Base-by-base conservation (phyloP, 2,888 invertebrate genomes). In the Phaedon cochleariae region DNA sequence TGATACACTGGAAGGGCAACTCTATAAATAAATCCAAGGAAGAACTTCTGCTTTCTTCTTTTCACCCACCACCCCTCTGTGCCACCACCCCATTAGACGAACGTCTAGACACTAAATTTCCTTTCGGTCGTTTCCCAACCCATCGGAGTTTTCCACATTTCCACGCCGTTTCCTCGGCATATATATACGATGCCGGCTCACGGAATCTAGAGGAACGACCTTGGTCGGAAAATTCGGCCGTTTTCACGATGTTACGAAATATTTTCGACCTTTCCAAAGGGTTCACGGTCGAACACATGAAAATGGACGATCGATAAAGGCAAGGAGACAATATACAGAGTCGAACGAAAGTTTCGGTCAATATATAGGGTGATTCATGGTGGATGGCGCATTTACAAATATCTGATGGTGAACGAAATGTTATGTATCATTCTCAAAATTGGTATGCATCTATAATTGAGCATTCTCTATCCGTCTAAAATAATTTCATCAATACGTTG, bases 51-150 rank as follows among this genome's bases (percentile, higher is more conserved):
- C n/a, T n/a, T n/a, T 41, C 41, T 41, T n/a, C n/a, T 26, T 29
- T 53, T 1, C 29, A 12, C 41, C 29, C 1, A 21, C 22, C 18
- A n/a, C 52, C 52, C 5, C 15, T 20, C 18, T 12, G 15, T 46
- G 21, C 59, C 48, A 34, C 29, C 34, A 15, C 48, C 49, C 20
- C 59, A 48, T 31, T 52, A 51, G 60, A 60, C 52, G 51, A 21
- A 52, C 51, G 60, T 60, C 60, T 60, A 60, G 60, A 60, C 60
- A 20, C 53, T 37, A 53, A 29, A n/a, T 34, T 53, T 31, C 18
- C 17, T 57, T 45, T 45, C 57, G 17, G 4, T 41, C 57, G 26
- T 22, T 57, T 57, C 45, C 22, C 41, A n/a, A 41, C 37, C n/a
- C 37, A 22, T 26, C 15, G 41, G 41, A 26, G 17, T 57, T 57